Evolutionary conservation across 2,888 invertebrate genomes (phyloP).

Genomic region (Thymelicus lineola): DNA sequence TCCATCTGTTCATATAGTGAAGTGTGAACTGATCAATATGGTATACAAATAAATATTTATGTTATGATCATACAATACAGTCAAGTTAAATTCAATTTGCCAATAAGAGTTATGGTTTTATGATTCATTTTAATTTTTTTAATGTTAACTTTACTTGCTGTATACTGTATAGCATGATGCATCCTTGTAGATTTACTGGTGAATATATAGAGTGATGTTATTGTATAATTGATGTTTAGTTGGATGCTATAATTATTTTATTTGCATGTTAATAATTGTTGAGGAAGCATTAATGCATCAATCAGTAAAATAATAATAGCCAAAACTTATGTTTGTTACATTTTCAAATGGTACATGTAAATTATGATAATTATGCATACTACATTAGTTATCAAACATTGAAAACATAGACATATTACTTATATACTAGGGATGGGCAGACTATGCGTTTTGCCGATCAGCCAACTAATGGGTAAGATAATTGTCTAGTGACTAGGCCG

Average conservation of each 20-base stretch:
- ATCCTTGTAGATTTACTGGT: background rate
- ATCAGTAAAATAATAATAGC: no score
- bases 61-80: slow-evolving; percentile 19
- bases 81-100: slow-evolving; percentile 25
- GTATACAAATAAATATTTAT: slow-evolving; percentile 36
- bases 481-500: no score
- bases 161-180: slow-evolving; percentile 16
- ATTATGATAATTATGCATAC: slow-evolving; percentile 1
- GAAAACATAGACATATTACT: no score
- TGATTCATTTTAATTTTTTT: slow-evolving; percentile 13
- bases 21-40: slow-evolving; percentile 53
- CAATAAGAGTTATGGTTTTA: slow-evolving; percentile 1
- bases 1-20: slow-evolving; percentile 62
- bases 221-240: background rate
- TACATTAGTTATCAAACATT: background rate
- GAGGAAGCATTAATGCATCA: no score
- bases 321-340: background rate
- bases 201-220: no score
- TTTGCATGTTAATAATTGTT: no score
- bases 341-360: no score
- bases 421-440: no score
- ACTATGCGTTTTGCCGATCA: no score
- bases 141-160: background rate
- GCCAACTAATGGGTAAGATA: no score
- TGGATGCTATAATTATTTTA: background rate